Percentiles rank a stretch among this genome's conserved stretches.
phyloP scores from a whole-genome alignment of 2,888 invertebrate species.

The Drosophila paracracens region DNA sequence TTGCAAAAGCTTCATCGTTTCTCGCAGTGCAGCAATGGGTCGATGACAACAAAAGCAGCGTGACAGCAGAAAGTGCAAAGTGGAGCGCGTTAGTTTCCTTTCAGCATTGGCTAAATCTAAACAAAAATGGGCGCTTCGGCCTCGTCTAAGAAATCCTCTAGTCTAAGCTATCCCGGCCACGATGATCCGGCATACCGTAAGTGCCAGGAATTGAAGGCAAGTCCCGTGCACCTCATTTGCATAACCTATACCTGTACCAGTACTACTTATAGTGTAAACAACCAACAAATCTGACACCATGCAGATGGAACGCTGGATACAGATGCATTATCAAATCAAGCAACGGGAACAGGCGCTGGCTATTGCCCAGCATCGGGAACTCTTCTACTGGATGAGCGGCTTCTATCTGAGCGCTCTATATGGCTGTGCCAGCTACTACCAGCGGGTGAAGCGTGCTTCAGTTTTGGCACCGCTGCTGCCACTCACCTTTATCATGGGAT shows the following conservation, averaged over 20 bases:
- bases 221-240: conserved; percentile 28
- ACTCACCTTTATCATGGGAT: conserved; percentile 89
- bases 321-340: conserved; percentile 92
- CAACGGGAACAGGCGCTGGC: conserved; percentile 90
- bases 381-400: conserved; percentile 90
- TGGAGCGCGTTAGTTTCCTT: conserved; percentile 4
- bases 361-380: conserved; percentile 89
- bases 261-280: not conserved
- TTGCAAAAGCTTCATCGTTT: not conserved
- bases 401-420: conserved; percentile 88
- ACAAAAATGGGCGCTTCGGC: conserved; percentile 74
- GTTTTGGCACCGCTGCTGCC: conserved; percentile 89
- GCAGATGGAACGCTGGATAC: conserved; percentile 92
- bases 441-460: conserved; percentile 87
- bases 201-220: conserved; percentile 80
- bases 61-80: conserved; percentile 14
- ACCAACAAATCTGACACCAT: not conserved
- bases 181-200: conserved; percentile 81
- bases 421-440: conserved; percentile 86
- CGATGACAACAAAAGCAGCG: conserved; percentile 35
- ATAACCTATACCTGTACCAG: conserved; percentile 5
- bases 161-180: conserved; percentile 66
- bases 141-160: conserved; percentile 63
- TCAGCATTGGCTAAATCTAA: conserved; percentile 5
- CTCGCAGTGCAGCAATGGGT: conserved; percentile 30